Conservation (phyloP, 2,113 vertebrate genomes). For the Reinhardtius hippoglossoides region DNA sequence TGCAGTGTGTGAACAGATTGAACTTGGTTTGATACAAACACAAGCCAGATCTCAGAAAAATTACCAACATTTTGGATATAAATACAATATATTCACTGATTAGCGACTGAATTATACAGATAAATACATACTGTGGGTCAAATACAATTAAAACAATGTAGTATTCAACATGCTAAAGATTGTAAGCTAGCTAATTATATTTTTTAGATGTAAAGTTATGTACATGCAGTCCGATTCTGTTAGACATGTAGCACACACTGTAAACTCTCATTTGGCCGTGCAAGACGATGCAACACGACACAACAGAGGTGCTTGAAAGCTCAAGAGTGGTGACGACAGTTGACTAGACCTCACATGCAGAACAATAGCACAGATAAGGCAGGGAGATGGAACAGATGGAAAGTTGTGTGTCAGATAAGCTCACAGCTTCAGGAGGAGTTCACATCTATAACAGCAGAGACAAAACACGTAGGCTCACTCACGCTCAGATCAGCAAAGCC, state of each 20-base stretch:
- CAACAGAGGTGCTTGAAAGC: conserved; percentile 8
- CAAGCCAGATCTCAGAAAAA: background rate
- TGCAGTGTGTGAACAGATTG: background rate
- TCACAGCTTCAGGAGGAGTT: background rate
- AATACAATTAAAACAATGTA: background rate
- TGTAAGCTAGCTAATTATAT: background rate
- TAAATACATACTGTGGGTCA: background rate
- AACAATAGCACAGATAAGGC: conserved; percentile 35
- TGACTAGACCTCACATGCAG: conserved; percentile 2
- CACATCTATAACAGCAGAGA: too few relatives aligned
- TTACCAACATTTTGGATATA: background rate
- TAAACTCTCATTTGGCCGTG: conserved; percentile 10
- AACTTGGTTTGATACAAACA: background rate
- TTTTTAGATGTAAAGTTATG: background rate
- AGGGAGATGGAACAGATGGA: conserved; percentile 8
- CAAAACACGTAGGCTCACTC: background rate
- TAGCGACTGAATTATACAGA: background rate
- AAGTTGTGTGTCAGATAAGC: background rate
- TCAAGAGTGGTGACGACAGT: background rate
- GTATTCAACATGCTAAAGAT: background rate
- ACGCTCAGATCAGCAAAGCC: background rate
- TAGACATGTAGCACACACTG: background rate
- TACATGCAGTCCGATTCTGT: background rate
- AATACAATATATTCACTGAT: background rate
- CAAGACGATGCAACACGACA: conserved; percentile 1